These are phyloP conservation scores for Lasaia peninsularis DNA, from an alignment of 1,140 invertebrate genomes.

Conservation along the genomic window DNA sequence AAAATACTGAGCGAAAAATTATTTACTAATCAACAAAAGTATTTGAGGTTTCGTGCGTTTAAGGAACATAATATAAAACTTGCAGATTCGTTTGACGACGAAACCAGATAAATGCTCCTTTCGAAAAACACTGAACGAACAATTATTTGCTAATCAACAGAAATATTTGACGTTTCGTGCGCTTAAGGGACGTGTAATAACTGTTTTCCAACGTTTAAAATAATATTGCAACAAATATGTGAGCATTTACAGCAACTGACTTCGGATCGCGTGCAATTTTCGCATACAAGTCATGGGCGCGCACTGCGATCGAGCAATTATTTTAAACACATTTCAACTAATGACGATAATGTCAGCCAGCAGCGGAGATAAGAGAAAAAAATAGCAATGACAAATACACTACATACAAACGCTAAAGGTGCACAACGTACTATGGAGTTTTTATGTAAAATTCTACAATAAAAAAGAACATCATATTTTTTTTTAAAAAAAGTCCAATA, in stretches of 20 bases:
- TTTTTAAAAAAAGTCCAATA: too few species aligned
- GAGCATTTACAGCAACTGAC: constrained; percentile 64
- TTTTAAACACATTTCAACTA: constrained; percentile 77
- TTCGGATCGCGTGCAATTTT: constrained; percentile 71
- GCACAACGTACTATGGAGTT: too few species aligned
- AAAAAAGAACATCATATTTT: too few species aligned
- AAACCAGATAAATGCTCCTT: too few species aligned
- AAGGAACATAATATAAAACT: too few species aligned
- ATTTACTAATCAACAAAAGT: not conserved
- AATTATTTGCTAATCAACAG: constrained; percentile 8
- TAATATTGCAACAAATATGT: constrained; percentile 60
- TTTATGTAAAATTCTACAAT: too few species aligned
- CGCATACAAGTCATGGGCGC: constrained; percentile 55
- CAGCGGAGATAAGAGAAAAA: constrained; percentile 58
- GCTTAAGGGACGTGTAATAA: constrained; percentile 11
- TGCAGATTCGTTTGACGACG: too few species aligned
- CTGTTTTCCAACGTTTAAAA: constrained; percentile 12
- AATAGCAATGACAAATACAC: constrained; percentile 38
- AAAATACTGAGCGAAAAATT: not conserved
- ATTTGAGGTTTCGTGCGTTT: constrained; percentile 3
- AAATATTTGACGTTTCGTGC: constrained; percentile 11
- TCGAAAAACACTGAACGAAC: too few species aligned
- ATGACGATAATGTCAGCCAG: constrained; percentile 70
- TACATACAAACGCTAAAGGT: too few species aligned
- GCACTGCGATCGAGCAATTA: constrained; percentile 65